These are phyloP conservation scores for Aegotheles bennettii DNA, from an alignment of 2,113 vertebrate genomes.

Conservation along the genomic window DNA sequence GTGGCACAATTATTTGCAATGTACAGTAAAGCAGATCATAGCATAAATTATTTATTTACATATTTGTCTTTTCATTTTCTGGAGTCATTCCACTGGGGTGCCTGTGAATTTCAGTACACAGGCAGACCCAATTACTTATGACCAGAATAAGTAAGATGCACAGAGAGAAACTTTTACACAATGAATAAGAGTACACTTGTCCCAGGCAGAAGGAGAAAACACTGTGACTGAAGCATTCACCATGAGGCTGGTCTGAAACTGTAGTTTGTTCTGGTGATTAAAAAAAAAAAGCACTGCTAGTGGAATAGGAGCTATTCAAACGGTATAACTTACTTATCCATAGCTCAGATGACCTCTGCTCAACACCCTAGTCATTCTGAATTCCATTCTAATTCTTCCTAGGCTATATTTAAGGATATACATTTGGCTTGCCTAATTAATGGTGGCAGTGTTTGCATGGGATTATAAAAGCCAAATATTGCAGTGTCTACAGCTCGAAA, in stretches of 20 bases:
- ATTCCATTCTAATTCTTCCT: neutral
- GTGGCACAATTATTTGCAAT: neutral
- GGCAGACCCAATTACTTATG: neutral
- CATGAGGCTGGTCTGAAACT: neutral
- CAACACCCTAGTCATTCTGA: neutral
- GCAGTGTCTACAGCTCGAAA: neutral
- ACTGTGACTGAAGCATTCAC: neutral
- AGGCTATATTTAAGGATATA: neutral
- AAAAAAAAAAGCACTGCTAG: neutral
- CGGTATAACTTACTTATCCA: neutral
- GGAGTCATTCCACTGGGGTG: neutral
- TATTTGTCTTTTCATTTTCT: neutral
- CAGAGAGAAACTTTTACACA: neutral
- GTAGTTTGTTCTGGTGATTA: neutral
- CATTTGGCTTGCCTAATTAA: neutral
- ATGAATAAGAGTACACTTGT: neutral
- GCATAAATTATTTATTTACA: neutral
- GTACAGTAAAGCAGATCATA: neutral
- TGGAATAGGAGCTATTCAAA: neutral
- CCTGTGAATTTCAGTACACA: neutral
- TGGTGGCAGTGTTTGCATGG: neutral
- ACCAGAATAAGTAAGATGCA: neutral
- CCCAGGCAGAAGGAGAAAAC: neutral
- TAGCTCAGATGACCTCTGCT: neutral
- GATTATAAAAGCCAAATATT: neutral